phyloP scores from a whole-genome alignment of 2,888 invertebrate species.

The Anthrax anthrax region DNA sequence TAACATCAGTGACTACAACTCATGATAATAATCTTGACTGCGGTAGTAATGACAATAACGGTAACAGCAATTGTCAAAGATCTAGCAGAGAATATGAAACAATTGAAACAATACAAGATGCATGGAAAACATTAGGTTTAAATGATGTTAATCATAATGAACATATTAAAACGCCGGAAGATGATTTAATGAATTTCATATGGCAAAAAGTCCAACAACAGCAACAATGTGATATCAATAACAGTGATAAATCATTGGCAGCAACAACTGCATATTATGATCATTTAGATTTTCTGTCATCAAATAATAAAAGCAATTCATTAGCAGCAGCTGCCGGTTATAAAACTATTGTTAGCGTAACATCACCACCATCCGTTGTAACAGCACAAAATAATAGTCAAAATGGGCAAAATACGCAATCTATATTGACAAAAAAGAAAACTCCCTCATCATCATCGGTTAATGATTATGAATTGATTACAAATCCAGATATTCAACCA shows the following conservation, averaged over 20 bases:
- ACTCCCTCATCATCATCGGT: slow-evolving; percentile 35
- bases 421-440: too few relatives aligned
- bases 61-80: too few relatives aligned
- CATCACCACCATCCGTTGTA: slow-evolving; percentile 36
- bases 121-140: slow-evolving; percentile 68
- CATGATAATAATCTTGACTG: neutral
- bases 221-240: slow-evolving; percentile 30
- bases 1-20: neutral
- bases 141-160: slow-evolving; percentile 61
- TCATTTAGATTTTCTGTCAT: slow-evolving; percentile 65
- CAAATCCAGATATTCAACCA: slow-evolving; percentile 46
- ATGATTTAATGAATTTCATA: slow-evolving; percentile 32
- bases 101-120: slow-evolving; percentile 61
- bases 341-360: slow-evolving; percentile 51
- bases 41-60: too few relatives aligned
- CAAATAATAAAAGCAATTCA: slow-evolving; percentile 53
- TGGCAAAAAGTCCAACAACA: slow-evolving; percentile 34
- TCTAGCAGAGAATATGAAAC: slow-evolving; percentile 47
- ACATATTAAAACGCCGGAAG: slow-evolving; percentile 27
- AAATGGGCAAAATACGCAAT: too few relatives aligned
- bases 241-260: slow-evolving; percentile 14
- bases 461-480: slow-evolving; percentile 67
- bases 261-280: slow-evolving; percentile 50
- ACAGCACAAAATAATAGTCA: too few relatives aligned
- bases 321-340: too few relatives aligned